Conservation (phyloP, 35 echinoderm and acorn worm species). For the Diadema setosum region DNA sequence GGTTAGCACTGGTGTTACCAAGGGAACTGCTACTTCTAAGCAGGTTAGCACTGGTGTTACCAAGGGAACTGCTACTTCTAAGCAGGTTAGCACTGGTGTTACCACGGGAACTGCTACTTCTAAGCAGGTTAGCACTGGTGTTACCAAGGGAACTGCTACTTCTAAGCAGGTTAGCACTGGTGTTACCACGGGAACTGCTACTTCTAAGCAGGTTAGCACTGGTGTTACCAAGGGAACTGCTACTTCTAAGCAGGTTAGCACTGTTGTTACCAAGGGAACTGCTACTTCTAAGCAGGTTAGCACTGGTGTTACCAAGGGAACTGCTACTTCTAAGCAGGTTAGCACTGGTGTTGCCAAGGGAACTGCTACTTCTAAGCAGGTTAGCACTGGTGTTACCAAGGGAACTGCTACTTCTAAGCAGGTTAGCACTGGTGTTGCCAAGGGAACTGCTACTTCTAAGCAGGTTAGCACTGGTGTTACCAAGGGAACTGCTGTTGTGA, state of each 20-base stretch:
- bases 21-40: neutral
- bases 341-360: neutral
- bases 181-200: neutral
- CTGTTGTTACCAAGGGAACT: neutral
- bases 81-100: too few species aligned
- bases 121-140: too few species aligned
- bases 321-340: neutral
- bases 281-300: neutral
- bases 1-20: neutral
- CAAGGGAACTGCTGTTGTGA: neutral
- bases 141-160: neutral
- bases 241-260: neutral
- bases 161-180: too few species aligned
- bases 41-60: too few species aligned
- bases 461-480: too few species aligned
- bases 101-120: neutral
- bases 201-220: neutral
- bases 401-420: neutral
- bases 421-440: neutral
- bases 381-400: neutral
- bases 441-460: too few species aligned
- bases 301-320: neutral
- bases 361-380: neutral
- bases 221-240: neutral
- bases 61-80: neutral